Percentiles rank a stretch among this genome's conserved stretches.
Conservation (phyloP, 37 sponge, comb jelly and placozoan species). For the Ephydatia muelleri region DNA sequence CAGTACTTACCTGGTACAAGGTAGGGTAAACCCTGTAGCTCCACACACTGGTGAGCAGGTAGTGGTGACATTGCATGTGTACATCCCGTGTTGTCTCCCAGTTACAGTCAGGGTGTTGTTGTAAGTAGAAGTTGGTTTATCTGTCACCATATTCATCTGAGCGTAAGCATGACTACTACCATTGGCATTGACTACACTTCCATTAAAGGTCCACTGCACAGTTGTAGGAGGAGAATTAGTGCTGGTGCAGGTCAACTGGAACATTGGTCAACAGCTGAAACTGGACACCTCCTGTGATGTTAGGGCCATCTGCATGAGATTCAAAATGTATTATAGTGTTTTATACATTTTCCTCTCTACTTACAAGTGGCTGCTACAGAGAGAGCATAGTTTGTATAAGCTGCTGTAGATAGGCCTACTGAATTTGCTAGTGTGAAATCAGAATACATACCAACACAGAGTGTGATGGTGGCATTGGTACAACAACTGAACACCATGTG, state of each 20-base stretch:
- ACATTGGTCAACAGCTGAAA: slow-evolving; percentile 8
- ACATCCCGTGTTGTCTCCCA: too few relatives aligned
- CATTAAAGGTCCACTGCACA: slow-evolving; percentile 24
- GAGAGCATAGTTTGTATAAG: too few relatives aligned
- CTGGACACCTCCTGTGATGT: too few relatives aligned
- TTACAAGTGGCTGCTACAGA: too few relatives aligned
- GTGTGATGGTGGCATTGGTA: too few relatives aligned
- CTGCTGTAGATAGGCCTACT: too few relatives aligned
- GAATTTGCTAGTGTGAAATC: too few relatives aligned
- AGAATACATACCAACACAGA: too few relatives aligned
- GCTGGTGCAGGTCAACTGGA: background rate
- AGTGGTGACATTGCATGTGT: background rate
- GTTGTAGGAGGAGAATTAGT: slow-evolving; percentile 9
- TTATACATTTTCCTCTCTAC: too few relatives aligned
- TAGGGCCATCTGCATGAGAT: too few relatives aligned
- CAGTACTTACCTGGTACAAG: background rate
- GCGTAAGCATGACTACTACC: background rate
- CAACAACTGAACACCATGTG: too few relatives aligned
- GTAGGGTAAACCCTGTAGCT: background rate
- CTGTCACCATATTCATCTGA: background rate
- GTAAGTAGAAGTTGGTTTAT: background rate
- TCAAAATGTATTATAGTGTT: too few relatives aligned
- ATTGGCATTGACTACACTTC: background rate
- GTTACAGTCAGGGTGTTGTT: slow-evolving; percentile 23
- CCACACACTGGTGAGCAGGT: background rate